These are phyloP conservation scores for Amphipyra tragopoginis DNA, from an alignment of 2,888 invertebrate genomes.

Conservation along the genomic window DNA sequence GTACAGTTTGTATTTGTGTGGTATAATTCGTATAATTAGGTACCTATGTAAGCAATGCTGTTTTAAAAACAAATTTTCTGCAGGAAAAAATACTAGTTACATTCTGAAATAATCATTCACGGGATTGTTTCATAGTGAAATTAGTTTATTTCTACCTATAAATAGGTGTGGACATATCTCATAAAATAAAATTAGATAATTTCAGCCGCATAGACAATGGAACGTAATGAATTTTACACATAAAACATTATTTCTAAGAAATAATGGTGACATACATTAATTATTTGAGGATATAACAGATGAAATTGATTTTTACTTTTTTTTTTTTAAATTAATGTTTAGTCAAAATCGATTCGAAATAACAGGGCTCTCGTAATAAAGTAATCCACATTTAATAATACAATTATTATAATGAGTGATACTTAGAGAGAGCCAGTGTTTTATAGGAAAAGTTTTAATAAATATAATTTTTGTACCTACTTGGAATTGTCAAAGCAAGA, in stretches of 20 bases:
- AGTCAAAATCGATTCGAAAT: slow-evolving; percentile 9
- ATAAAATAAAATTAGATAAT: slow-evolving; percentile 33
- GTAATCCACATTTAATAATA: not conserved
- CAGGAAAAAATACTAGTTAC: slow-evolving; percentile 21
- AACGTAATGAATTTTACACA: slow-evolving; percentile 29
- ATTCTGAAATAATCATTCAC: slow-evolving; percentile 17
- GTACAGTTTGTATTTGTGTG: slow-evolving; percentile 21
- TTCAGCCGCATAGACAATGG: slow-evolving; percentile 21
- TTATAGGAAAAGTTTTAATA: slow-evolving; percentile 7
- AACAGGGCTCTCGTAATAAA: slow-evolving; percentile 6
- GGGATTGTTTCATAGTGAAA: slow-evolving; percentile 13
- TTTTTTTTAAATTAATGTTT: slow-evolving; percentile 1
- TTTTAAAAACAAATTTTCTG: slow-evolving; percentile 35
- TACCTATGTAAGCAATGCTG: slow-evolving; percentile 24
- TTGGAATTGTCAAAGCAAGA: slow-evolving; percentile 14
- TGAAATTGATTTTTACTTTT: too few relatives aligned
- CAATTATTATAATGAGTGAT: slow-evolving; percentile 6
- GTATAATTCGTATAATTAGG: slow-evolving; percentile 16
- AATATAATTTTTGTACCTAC: slow-evolving; percentile 25
- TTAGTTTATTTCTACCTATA: slow-evolving; percentile 32
- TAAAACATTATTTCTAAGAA: slow-evolving; percentile 36
- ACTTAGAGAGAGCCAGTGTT: slow-evolving; percentile 11
- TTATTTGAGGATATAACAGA: not conserved
- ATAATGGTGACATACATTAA: not conserved
- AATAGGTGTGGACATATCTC: slow-evolving; percentile 51